Evolutionary conservation across 2,888 invertebrate species (phyloP).

Genomic region (Noctuana brunneofusca): DNA sequence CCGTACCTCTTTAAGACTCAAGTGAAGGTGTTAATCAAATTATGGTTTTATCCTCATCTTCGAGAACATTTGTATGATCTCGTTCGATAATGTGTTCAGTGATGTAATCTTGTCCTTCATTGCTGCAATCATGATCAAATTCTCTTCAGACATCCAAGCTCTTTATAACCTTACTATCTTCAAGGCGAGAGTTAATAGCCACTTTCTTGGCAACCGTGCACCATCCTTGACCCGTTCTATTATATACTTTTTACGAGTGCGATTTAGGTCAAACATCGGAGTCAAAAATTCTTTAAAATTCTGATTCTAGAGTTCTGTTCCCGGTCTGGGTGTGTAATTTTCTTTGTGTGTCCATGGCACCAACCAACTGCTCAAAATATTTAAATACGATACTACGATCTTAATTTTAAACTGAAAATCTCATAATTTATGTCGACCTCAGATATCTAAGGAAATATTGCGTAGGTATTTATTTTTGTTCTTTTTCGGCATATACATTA

Average conservation of each 20-base stretch:
- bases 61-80: slow-evolving; percentile 1
- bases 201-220: slow-evolving; percentile 34
- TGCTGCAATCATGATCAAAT: slow-evolving; percentile 20
- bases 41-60: slow-evolving; percentile 14
- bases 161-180: slow-evolving; percentile 27
- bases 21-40: slow-evolving; percentile 28
- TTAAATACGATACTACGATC: slow-evolving; percentile 41
- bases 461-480: slow-evolving; percentile 13
- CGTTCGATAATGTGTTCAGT: neutral
- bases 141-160: slow-evolving; percentile 21
- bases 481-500: slow-evolving; percentile 1
- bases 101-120: slow-evolving; percentile 24
- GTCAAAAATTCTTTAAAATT: slow-evolving; percentile 13
- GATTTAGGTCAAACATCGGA: slow-evolving; percentile 29
- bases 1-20: slow-evolving; percentile 20
- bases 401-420: slow-evolving; percentile 6
- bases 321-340: neutral
- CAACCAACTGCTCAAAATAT: slow-evolving; percentile 8
- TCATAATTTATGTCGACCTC: neutral
- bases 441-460: slow-evolving; percentile 22
- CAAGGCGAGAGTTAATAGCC: slow-evolving; percentile 34
- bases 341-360: too few relatives aligned
- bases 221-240: slow-evolving; percentile 34
- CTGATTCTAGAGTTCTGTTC: too few relatives aligned
- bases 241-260: slow-evolving; percentile 27